phyloP scores from a whole-genome alignment of 2,888 invertebrate genomes.

The Prenolepis imparis region DNA sequence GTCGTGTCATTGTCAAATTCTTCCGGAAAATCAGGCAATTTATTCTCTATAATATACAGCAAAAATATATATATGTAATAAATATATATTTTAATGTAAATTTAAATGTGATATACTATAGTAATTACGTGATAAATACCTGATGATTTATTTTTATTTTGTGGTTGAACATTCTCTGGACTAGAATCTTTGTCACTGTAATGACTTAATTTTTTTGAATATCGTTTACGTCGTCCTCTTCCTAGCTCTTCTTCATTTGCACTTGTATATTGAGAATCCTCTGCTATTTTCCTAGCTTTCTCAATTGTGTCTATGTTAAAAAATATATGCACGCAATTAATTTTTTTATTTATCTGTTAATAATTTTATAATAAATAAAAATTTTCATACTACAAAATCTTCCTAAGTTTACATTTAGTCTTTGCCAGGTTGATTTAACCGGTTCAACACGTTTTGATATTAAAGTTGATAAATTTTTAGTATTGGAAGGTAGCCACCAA shows the following conservation, averaged over 20 bases:
- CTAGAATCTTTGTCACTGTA: neutral
- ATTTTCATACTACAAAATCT: no score
- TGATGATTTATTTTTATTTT: neutral
- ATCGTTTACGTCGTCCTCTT: neutral
- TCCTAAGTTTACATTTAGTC: no score
- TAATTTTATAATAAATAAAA: no score
- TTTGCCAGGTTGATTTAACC: no score
- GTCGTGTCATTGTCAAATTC: neutral
- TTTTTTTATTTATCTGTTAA: no score
- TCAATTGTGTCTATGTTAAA: no score
- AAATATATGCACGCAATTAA: no score
- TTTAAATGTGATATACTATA: neutral
- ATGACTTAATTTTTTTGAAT: neutral
- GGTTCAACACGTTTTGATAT: no score
- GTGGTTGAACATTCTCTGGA: neutral
- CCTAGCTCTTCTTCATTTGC: neutral
- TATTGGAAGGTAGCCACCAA: no score
- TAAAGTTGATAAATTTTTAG: no score
- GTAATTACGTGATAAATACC: constrained; percentile 1
- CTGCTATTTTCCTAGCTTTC: no score
- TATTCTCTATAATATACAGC: neutral
- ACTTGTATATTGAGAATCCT: neutral
- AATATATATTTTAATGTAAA: neutral
- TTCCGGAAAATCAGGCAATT: neutral
- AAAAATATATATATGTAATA: neutral